Evolutionary conservation across 2,797 vertebrate genomes (phyloP), one percentile per base, ranked within the genome.

Genomic region (Malurus splendens): DNA sequence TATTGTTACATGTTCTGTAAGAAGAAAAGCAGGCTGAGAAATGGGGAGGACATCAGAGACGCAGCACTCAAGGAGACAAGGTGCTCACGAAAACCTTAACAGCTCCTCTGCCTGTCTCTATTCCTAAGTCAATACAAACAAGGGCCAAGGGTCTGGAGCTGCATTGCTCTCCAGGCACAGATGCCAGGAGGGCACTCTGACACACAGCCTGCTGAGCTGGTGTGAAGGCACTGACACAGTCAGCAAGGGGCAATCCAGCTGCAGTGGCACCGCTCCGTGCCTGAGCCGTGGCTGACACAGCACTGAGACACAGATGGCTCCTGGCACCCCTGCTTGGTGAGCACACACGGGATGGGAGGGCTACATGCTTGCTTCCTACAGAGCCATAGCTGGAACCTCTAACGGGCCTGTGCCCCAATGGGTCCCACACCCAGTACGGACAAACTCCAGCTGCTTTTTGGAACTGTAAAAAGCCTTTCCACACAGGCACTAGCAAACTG

Each of bases 341-440:
- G 50, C 41, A 47, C n/a, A 10, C 51, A 39, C 39, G 30, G 27
- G 14, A 27, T 1, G 19, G 56, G 7, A 56, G 3, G 7, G 13
- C 61, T 56, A 55, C 5, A 0, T 28, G 64, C 8, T 42, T n/a
- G 39, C 39, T 33, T 24, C 12, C 2, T 0, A 1, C 0, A 50
- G 54, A 41, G 44, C 23, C 72, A 68, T 42, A 42, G 42, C 48
- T 23, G n/a, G n/a, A 52, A 70, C 27, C 39, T 42, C 16, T 52
- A 78, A 13, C 4, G 3, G 51, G 56, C 42, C 39, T 20, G 39
- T 12, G 32, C 11, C 28, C 39, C 38, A 59, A 12, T 1, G 1
- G 13, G 39, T 33, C 54, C 57, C 25, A 6, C 17, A 79, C 25
- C 36, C 3, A 12, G 24, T 8, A 52, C 20, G 10, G 42, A 38